Percentiles rank a stretch among this genome's conserved stretches.
phyloP scores from a whole-genome alignment of 2,797 vertebrate species.

The Antennarius maculatus region DNA sequence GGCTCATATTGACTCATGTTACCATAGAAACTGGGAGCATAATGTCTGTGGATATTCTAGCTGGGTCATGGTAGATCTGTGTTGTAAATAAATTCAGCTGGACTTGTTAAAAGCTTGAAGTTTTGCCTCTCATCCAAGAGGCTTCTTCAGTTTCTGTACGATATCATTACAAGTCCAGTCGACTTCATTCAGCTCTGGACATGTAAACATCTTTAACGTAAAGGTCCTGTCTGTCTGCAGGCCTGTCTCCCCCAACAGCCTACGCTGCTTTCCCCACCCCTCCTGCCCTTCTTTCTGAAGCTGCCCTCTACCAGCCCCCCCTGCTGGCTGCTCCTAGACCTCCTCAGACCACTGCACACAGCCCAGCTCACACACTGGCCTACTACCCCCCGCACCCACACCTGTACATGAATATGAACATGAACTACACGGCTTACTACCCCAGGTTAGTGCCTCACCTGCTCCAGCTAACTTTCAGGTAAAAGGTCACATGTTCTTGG shows the following conservation, averaged over 20 bases:
- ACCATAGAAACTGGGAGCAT: background rate
- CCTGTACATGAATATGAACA: slow-evolving; percentile 98
- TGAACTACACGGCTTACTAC: slow-evolving; percentile 98
- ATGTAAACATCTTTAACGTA: background rate
- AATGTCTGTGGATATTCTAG: no score
- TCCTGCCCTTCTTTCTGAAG: slow-evolving; percentile 89
- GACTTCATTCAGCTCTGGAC: background rate
- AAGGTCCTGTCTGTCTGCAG: slow-evolving; percentile 65
- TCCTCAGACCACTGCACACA: slow-evolving; percentile 79
- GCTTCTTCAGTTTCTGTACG: no score
- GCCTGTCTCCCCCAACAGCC: slow-evolving; percentile 91
- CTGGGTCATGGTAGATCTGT: no score
- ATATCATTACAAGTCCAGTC: no score
- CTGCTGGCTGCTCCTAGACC: slow-evolving; percentile 88
- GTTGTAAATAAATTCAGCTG: no score
- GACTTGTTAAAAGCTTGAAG: no score
- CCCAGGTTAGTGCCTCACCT: slow-evolving; percentile 84
- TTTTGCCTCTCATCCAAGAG: no score
- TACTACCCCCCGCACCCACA: slow-evolving; percentile 94
- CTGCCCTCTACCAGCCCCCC: slow-evolving; percentile 90
- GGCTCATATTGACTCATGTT: background rate
- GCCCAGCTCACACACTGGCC: slow-evolving; percentile 84
- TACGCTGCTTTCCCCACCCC: slow-evolving; percentile 90
- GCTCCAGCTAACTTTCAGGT: background rate
- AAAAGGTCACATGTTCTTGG: background rate